Evolutionary conservation across 2,113 vertebrate genomes (phyloP).

Genomic region (Tupaia tana): DNA sequence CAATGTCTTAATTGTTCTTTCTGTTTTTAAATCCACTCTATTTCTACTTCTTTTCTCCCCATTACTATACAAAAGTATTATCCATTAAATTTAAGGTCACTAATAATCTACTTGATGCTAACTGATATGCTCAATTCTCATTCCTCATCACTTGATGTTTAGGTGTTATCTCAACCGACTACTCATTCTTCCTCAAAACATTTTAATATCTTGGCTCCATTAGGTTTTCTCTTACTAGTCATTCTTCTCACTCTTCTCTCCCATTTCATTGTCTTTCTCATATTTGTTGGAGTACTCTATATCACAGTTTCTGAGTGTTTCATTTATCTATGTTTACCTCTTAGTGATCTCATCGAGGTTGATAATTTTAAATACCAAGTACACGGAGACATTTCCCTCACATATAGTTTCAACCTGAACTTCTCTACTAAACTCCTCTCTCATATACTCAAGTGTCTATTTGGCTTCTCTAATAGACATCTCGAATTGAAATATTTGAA

Average conservation of each 20-base stretch:
- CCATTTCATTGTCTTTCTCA: background rate
- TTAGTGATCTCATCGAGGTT: background rate
- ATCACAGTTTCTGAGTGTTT: background rate
- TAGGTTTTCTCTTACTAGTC: background rate
- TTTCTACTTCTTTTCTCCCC: rapidly evolving
- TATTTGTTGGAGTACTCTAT: background rate
- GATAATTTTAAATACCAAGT: background rate
- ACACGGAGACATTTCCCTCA: background rate
- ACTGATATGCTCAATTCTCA: too few relatives aligned
- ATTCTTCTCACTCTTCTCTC: background rate
- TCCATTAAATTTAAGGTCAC: background rate
- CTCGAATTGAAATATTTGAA: background rate
- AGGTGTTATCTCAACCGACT: background rate
- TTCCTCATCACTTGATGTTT: background rate
- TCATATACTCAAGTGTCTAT: background rate
- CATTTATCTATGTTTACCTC: background rate
- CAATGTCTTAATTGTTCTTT: background rate
- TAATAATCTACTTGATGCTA: background rate
- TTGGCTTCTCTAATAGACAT: background rate
- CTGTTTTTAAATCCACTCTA: background rate
- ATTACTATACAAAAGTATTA: background rate
- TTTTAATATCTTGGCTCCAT: background rate
- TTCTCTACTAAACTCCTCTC: background rate
- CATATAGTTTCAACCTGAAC: background rate
- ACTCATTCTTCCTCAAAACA: background rate